These are phyloP conservation scores for Troglohyphantes excavatus DNA, from an alignment of 2,888 invertebrate genomes.

Conservation along the genomic window DNA sequence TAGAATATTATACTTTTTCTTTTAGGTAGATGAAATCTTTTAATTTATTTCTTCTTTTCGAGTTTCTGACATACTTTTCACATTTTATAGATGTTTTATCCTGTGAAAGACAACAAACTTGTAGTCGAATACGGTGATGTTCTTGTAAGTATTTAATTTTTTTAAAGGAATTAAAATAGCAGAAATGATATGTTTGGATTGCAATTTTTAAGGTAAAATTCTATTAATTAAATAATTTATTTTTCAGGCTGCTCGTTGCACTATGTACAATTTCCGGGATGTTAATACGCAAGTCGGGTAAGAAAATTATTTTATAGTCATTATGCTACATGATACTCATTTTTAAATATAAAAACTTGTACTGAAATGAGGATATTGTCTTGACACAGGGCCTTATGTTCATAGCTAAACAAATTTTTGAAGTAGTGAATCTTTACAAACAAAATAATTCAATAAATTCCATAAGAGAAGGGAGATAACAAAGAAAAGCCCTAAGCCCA, in stretches of 20 bases:
- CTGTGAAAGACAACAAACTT: constrained; percentile 86
- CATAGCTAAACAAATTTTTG: no score
- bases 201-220: not conserved
- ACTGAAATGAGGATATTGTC: no score
- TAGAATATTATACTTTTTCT: no score
- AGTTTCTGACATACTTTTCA: no score
- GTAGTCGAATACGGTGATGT: constrained; percentile 88
- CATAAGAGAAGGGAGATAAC: no score
- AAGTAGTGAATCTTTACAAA: no score
- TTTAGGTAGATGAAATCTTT: no score
- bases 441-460: no score
- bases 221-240: not conserved
- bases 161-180: not conserved
- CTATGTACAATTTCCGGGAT: constrained; percentile 90
- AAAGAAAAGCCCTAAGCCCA: no score
- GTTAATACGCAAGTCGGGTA: constrained; percentile 89
- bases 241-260: constrained; percentile 90
- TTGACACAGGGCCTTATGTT: no score
- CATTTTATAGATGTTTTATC: constrained; percentile 93
- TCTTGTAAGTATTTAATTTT: constrained; percentile 84
- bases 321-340: not conserved
- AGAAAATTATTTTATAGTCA: constrained; percentile 80
- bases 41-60: no score
- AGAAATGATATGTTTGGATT: not conserved
- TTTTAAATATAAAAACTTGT: not conserved